Evolutionary conservation across 2,113 vertebrate species (phyloP).

Genomic region (Pogona vitticeps): DNA sequence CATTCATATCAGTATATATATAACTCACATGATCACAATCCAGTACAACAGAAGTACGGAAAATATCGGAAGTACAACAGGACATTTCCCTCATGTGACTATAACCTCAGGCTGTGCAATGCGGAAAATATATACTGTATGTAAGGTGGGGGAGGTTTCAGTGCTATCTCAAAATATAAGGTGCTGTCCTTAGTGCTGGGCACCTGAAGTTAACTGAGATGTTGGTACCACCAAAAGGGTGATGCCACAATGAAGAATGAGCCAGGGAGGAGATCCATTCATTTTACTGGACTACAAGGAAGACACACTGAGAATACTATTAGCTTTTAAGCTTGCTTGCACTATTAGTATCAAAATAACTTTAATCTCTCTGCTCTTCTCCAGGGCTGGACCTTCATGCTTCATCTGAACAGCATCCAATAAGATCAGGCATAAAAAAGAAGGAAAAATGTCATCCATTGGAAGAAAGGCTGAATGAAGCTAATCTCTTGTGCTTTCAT

Average conservation of each 20-base stretch:
- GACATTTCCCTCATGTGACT: no score
- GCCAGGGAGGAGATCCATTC: background rate
- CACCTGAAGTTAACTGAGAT: background rate
- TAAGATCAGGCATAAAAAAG: background rate
- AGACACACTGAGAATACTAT: background rate
- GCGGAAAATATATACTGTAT: background rate
- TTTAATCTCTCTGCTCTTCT: background rate
- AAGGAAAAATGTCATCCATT: background rate
- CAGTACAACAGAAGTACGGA: no score
- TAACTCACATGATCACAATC: no score
- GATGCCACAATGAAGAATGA: background rate
- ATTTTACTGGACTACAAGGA: background rate
- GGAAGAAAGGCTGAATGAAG: background rate
- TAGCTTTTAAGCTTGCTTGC: background rate
- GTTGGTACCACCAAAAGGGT: background rate
- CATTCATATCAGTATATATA: no score
- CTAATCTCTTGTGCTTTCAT: fast-evolving
- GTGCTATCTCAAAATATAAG: background rate
- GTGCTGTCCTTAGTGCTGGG: background rate
- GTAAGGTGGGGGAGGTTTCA: background rate
- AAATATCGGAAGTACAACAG: no score
- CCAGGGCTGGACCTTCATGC: background rate
- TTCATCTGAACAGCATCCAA: background rate
- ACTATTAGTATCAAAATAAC: background rate
- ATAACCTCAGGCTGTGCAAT: background rate